Evolutionary conservation across 2,888 invertebrate species (phyloP).

Genomic region (Drosophila recens): DNA sequence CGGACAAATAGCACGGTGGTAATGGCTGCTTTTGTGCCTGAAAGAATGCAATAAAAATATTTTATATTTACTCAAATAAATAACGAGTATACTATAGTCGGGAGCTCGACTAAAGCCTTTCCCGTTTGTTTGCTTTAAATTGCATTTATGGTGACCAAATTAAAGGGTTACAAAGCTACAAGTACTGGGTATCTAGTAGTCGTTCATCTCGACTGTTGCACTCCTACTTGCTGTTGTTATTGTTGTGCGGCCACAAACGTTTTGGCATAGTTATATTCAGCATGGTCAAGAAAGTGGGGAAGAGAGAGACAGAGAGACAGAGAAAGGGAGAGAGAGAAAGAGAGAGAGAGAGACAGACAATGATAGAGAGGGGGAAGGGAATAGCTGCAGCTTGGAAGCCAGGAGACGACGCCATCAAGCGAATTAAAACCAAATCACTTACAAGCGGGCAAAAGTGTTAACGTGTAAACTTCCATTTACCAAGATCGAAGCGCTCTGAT

Average conservation of each 20-base stretch:
- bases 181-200: neutral
- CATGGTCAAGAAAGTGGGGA: neutral
- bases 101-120: too few species aligned
- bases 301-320: neutral
- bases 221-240: conserved; percentile 13
- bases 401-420: conserved; percentile 79
- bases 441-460: conserved; percentile 83
- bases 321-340: neutral
- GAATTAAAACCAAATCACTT: conserved; percentile 82
- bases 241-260: conserved; percentile 50
- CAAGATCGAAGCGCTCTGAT: conserved; percentile 63
- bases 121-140: too few species aligned
- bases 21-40: too few species aligned
- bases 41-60: too few species aligned
- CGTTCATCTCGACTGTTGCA: neutral
- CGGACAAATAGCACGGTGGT: too few species aligned
- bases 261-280: conserved; percentile 41
- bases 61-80: too few species aligned
- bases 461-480: conserved; percentile 84
- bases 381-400: conserved; percentile 48
- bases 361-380: neutral
- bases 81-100: too few species aligned
- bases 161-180: too few species aligned
- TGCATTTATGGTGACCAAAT: too few species aligned
- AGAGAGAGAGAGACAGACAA: neutral